Percentiles rank a stretch among this genome's conserved stretches.
Conservation (phyloP, 2,113 vertebrate genomes). For the Orycteropus afer region DNA sequence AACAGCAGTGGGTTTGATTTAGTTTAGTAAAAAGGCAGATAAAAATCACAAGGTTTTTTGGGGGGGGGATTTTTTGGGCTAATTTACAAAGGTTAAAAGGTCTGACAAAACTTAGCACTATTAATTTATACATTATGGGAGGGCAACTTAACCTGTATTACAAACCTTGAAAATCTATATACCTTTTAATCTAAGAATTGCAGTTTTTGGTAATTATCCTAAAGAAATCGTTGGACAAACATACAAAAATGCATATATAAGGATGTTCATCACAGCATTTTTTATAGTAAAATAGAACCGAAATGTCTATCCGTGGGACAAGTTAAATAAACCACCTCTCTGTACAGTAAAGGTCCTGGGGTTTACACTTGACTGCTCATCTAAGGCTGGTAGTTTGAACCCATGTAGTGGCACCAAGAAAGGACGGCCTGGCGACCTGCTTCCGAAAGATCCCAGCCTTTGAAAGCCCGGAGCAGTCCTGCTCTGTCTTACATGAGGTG, state of each 20-base stretch:
- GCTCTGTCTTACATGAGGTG: neutral
- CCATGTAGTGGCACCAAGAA: neutral
- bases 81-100: constrained; percentile 22
- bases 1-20: neutral
- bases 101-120: constrained; percentile 8
- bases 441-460: neutral
- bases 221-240: constrained; percentile 39
- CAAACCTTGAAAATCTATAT: constrained; percentile 37
- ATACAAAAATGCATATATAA: constrained; percentile 11
- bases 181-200: constrained; percentile 19
- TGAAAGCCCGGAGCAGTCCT: neutral
- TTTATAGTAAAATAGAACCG: neutral
- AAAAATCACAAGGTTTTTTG: neutral
- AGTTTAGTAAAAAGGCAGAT: neutral
- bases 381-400: neutral
- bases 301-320: neutral
- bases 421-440: neutral
- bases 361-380: neutral
- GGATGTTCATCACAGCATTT: constrained; percentile 33
- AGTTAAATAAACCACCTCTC: neutral
- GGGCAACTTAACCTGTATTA: neutral
- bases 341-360: neutral
- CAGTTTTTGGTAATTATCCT: constrained; percentile 28
- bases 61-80: neutral
- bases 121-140: constrained; percentile 35